A percentile compares a stretch with the other conserved stretches of the same genome.
phyloP scores from a whole-genome alignment of 2,888 invertebrate genomes.

The Sinohyriopsis cumingii region DNA sequence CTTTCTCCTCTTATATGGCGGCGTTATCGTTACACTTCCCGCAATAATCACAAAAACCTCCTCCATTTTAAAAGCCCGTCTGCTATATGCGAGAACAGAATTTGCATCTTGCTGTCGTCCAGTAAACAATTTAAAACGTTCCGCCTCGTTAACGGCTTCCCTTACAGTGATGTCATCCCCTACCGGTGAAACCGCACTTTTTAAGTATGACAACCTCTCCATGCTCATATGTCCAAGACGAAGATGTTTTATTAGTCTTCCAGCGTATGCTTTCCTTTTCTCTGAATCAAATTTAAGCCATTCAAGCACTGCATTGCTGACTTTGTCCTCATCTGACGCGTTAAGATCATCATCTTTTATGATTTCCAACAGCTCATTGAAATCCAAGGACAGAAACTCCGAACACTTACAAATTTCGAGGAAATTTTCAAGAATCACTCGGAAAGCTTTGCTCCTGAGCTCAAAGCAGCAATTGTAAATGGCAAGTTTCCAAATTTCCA shows the following conservation, averaged over 20 bases:
- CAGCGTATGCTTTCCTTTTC: conserved; percentile 68
- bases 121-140: conserved; percentile 56
- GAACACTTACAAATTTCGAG: conserved; percentile 53
- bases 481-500: conserved; percentile 75
- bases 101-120: conserved; percentile 57
- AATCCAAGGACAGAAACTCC: conserved; percentile 70
- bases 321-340: conserved; percentile 74
- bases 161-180: conserved; percentile 43
- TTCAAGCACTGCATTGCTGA: conserved; percentile 73
- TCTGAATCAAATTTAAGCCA: conserved; percentile 76
- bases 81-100: conserved; percentile 43
- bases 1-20: conserved; percentile 57
- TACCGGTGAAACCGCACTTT: conserved; percentile 37
- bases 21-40: conserved; percentile 55
- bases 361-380: conserved; percentile 73
- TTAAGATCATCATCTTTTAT: conserved; percentile 73
- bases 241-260: conserved; percentile 49
- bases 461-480: conserved; percentile 74
- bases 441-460: conserved; percentile 72
- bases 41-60: conserved; percentile 60
- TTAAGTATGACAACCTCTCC: conserved; percentile 49
- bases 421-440: conserved; percentile 69
- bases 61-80: conserved; percentile 45
- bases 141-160: conserved; percentile 53
- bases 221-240: conserved; percentile 37